A percentile compares a stretch with the other conserved stretches of the same genome.
These are phyloP conservation scores for Zaprionus capensis DNA, from an alignment of 1,140 invertebrate species.

Conservation along the genomic window DNA sequence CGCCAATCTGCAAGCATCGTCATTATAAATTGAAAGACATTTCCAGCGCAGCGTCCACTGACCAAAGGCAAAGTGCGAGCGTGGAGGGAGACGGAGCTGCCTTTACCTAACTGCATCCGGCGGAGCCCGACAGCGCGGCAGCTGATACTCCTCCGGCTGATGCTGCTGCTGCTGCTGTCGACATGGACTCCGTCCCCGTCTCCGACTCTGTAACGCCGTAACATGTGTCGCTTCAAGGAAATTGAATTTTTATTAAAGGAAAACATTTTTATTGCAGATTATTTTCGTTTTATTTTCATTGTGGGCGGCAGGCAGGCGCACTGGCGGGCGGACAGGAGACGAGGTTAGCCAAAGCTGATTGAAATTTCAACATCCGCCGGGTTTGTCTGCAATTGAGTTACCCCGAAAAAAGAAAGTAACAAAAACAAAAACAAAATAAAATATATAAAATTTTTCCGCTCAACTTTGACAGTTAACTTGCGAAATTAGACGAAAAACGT, in stretches of 20 bases:
- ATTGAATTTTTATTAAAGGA: conserved; percentile 84
- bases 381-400: conserved; percentile 67
- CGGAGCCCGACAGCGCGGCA: conserved; percentile 7
- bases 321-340: not conserved
- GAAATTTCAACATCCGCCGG: conserved; percentile 74
- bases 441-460: conserved; percentile 28
- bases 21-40: conserved; percentile 82
- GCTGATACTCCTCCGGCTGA: conserved; percentile 23
- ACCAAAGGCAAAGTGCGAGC: conserved; percentile 36
- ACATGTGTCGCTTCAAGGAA: conserved; percentile 82
- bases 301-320: not conserved
- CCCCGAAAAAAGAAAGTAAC: not conserved
- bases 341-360: conserved; percentile 50
- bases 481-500: conserved; percentile 24
- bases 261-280: conserved; percentile 84
- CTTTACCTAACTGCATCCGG: conserved; percentile 78
- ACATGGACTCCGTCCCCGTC: conserved; percentile 3
- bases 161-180: conserved; percentile 26
- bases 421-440: conserved; percentile 17
- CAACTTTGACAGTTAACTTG: conserved; percentile 53
- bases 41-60: conserved; percentile 50
- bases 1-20: conserved; percentile 55
- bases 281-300: conserved; percentile 72
- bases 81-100: conserved; percentile 4
- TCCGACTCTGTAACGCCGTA: conserved; percentile 45